Conservation (phyloP, 64 coral and sea anemone genomes). For the Stichodactyla mertensii region DNA sequence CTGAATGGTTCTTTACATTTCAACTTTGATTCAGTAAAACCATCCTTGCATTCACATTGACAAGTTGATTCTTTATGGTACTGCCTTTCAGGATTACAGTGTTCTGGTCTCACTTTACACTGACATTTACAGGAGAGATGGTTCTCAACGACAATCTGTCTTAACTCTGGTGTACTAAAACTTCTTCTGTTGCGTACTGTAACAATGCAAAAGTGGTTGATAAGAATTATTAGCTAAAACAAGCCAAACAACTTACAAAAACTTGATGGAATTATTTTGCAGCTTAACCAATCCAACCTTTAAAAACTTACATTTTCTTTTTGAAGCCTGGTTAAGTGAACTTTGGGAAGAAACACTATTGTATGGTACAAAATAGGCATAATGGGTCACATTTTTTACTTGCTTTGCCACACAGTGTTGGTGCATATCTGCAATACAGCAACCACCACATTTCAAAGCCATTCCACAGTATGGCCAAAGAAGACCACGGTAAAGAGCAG, state of each 20-base stretch:
- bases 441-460: background rate
- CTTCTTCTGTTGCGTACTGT: background rate
- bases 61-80: slow-evolving; percentile 1
- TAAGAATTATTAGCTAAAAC: too few species aligned
- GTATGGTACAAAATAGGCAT: background rate
- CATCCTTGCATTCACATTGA: slow-evolving; percentile 3
- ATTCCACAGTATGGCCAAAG: background rate
- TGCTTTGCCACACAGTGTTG: background rate
- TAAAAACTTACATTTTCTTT: background rate
- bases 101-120: background rate
- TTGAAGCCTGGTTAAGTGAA: background rate
- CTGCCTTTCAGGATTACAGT: background rate
- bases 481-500: background rate
- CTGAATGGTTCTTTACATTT: background rate
- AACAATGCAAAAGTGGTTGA: background rate
- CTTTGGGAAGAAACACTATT: background rate
- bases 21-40: background rate
- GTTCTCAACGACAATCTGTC: background rate
- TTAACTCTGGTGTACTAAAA: background rate
- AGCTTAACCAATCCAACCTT: background rate
- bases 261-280: background rate
- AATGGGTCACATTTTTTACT: background rate
- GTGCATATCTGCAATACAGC: background rate
- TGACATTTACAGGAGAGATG: background rate
- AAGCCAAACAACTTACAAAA: too few species aligned